Conservation (phyloP, 2,888 invertebrate species). For the Vandiemenella viatica region DNA sequence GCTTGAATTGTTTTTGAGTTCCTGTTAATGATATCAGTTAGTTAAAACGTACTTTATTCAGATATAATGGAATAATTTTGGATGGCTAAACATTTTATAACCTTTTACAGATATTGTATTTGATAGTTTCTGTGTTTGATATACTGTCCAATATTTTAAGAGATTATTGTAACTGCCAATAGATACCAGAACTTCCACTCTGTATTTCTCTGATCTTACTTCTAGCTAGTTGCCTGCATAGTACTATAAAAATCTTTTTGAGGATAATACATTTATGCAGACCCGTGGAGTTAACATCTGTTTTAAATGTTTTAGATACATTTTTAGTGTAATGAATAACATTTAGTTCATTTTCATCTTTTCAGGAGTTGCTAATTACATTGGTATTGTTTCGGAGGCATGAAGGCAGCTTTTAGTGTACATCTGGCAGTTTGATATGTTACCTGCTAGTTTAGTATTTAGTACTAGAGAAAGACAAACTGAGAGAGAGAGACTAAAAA, state of each 20-base stretch:
- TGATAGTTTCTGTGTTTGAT: conserved; percentile 1
- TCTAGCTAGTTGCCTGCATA: conserved; percentile 4
- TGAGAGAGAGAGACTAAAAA: too few relatives aligned
- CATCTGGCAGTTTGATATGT: conserved; percentile 3
- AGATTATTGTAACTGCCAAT: conserved; percentile 1
- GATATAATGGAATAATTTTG: too few relatives aligned
- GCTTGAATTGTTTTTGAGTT: too few relatives aligned
- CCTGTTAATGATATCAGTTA: too few relatives aligned
- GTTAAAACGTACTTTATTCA: too few relatives aligned
- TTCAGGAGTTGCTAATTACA: conserved; percentile 14
- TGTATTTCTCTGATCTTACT: not conserved
- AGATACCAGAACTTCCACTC: conserved; percentile 1
- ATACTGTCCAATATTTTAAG: not conserved
- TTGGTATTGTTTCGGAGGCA: conserved; percentile 15
- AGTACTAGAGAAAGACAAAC: too few relatives aligned
- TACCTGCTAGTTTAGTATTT: conserved; percentile 11
- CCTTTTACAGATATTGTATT: too few relatives aligned
- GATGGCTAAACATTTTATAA: too few relatives aligned
- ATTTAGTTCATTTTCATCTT: conserved; percentile 11
- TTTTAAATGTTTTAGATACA: conserved; percentile 1
- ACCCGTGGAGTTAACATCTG: not conserved
- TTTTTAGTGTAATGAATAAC: conserved; percentile 2
- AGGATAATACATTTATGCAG: not conserved
- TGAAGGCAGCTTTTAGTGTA: conserved; percentile 15
- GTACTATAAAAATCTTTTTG: not conserved